Evolutionary conservation across 2,797 vertebrate genomes (phyloP), one percentile per base, ranked within the genome.

Genomic region (Cuniculus paca): DNA sequence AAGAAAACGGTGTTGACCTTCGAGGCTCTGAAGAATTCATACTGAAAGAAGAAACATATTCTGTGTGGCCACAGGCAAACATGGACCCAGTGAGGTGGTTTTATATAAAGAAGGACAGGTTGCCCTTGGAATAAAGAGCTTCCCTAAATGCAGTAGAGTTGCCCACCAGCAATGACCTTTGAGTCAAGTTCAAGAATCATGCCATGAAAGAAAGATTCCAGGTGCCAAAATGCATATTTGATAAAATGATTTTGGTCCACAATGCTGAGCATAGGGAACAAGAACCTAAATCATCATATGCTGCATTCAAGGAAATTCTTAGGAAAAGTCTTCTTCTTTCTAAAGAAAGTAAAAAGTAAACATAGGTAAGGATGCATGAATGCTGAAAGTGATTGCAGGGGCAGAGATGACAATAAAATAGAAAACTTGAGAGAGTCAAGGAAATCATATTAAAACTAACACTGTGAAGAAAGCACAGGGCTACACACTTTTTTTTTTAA

Each of bases 381-480:
- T 58, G 11, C n/a, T 80, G 9, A 89, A 90, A 34, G 24, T 39
- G 79, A 90, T 22, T n/a, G 22, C 36, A 86, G 28, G 12, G 11
- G 36, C 34, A 6, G 56, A 81, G 77, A 54, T 52, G 52, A 82
- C 2, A 79, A 45, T 19, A 85, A 39, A 65, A 56, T 3, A 22
- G 60, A 78, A 85, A 54, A 84, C 79, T 90, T 52, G 31, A 91
- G 22, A 87, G 5, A 34, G 19, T 90, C 85, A 95, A 42, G 20
- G 45, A 19, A 77, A 88, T 56, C 82, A 7, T 31, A 58, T 88
- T 9, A 77, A 61, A 39, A 75, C 34, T 31, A 83, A 63, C 36
- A 31, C 16, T n/a, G 28, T 22, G 48, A 90, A 85, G 36, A 58
- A 75, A 91, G 22, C 90, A 79, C 12, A 61, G n/a, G n/a, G 61